Conservation (phyloP, 2,797 vertebrate species). For the Eidolon dupreanum region DNA sequence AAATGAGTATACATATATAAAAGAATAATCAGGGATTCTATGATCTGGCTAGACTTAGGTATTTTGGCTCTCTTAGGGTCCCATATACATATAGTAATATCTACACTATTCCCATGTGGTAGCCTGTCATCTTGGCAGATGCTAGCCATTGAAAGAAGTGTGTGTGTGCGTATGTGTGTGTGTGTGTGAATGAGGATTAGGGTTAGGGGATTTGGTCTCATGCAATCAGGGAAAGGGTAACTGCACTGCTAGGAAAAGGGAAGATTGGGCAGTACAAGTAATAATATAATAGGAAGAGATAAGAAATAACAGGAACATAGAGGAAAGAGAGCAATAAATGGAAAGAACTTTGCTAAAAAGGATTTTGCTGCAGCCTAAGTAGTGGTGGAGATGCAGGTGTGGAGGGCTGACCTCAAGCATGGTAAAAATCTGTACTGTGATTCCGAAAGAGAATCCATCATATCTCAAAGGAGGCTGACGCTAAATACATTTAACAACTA, state of each 20-base stretch:
- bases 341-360: background rate
- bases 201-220: background rate
- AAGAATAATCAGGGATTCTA: background rate
- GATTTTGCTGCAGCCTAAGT: background rate
- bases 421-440: background rate
- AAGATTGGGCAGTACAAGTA: background rate
- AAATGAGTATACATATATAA: background rate
- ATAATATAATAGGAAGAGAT: background rate
- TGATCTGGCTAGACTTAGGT: background rate
- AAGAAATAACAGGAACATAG: background rate
- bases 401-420: background rate
- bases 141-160: background rate
- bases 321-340: background rate
- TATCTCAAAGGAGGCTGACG: background rate
- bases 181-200: background rate
- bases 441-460: background rate
- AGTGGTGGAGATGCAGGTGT: background rate
- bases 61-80: background rate
- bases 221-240: background rate
- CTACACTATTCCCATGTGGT: background rate
- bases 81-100: background rate
- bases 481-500: background rate
- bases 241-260: background rate
- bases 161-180: no score
- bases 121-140: background rate